Evolutionary conservation across 2,113 vertebrate genomes (phyloP), one percentile per base, ranked within the genome.

Genomic region (Tonatia bakeri): DNA sequence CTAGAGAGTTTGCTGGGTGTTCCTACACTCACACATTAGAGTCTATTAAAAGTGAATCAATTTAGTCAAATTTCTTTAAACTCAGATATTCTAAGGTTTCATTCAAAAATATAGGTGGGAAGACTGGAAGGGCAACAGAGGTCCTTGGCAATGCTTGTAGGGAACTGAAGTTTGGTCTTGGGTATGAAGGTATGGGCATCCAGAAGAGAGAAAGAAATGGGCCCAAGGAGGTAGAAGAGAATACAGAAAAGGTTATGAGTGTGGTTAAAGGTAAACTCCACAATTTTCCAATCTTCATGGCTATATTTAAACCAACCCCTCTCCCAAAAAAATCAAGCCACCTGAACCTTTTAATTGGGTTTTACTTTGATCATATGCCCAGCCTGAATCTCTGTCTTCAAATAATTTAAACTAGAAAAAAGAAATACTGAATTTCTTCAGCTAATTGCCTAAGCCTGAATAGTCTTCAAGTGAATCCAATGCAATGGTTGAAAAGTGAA

Each of bases 391-490:
- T 87, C 64, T 85, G 14, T 64, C 47, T 70, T 82, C 43, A 83
- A 93, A 90, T 52, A 77, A 77, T 82, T 94, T 92, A 45, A 90
- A 92, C 89, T 9, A 87, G 56, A 65, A 91, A 81, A 93, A 52
- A 81, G 24, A 94, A 93, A 87, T 65, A n/a, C 20, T 94, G 47
- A 80, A 40, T 82, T 92, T 81, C 54, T 85, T 81, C 33, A 45
- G 69, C 40, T 73, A 4, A 40, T 87, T 94, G 24, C 56, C 70
- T 87, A 64, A 87, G 26, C 38, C 64, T 86, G n/a, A 61, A 80
- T 73, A 52, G 4, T 76, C 59, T 95, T 94, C 20, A n/a, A 94
- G 43, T 73, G 40, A 97, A 91, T 93, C 87, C 75, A 95, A n/a
- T 24, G 31, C 33, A 47, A 83, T 3, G 4, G 52, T 59, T 47